Conservation (phyloP, 92 coral and sea anemone species). For the Palythoa grandiflora region DNA sequence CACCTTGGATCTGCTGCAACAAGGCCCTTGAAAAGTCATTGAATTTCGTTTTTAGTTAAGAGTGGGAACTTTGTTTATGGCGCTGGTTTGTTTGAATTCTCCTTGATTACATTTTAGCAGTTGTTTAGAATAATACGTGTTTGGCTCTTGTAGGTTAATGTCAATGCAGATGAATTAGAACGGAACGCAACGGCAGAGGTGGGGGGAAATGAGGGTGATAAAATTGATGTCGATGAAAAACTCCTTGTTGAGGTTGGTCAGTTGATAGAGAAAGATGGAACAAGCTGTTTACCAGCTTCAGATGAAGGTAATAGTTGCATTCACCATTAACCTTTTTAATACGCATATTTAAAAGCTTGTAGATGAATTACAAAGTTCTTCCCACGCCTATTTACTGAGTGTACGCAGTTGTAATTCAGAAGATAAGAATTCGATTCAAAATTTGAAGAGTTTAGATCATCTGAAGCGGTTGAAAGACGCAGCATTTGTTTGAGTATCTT, state of each 20-base stretch:
- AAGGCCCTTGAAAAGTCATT: no score
- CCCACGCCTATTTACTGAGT: neutral
- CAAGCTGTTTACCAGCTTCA: neutral
- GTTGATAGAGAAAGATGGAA: constrained; percentile 32
- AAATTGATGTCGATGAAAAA: neutral
- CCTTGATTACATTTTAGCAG: neutral
- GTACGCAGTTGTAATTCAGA: neutral
- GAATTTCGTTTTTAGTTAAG: no score
- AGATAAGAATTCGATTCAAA: neutral
- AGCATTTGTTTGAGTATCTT: no score
- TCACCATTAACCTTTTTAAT: neutral
- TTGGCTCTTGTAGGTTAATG: constrained; percentile 7
- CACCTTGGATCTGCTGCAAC: no score
- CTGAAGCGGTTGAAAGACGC: no score
- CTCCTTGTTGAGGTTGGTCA: constrained; percentile 6
- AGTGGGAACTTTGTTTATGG: neutral
- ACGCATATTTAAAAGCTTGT: neutral
- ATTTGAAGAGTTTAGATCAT: no score
- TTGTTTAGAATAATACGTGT: constrained; percentile 18
- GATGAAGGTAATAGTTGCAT: constrained; percentile 18
- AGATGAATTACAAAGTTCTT: no score
- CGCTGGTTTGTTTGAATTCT: neutral
- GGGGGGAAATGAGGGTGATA: neutral
- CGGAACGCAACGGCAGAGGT: neutral
- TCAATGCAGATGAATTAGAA: constrained; percentile 20